Evolutionary conservation across 2,888 invertebrate genomes (phyloP), one percentile per base, ranked within the genome.

Genomic region (Sarcophaga subvicina): DNA sequence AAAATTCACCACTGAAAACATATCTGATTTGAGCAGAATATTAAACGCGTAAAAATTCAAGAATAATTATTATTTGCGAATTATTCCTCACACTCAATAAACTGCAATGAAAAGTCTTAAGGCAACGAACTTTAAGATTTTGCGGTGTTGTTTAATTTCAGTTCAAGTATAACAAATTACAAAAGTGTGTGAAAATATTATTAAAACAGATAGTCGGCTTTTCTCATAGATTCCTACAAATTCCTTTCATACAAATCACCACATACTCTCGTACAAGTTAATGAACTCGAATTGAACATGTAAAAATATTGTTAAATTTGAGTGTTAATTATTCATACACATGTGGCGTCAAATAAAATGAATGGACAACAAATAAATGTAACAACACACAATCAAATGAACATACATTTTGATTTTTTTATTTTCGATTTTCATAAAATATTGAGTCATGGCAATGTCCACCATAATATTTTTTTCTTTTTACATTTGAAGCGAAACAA

Each of bases 381-480:
- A 62, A 27, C 60, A 62, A 27, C 60, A 62, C 17, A 62, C 17
- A n/a, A 62, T 20, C 17, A 66, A 37, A 66, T 17, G 17, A 54
- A 14, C 17, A 54, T 17, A 54, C 14, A 54, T 17, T 54, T 54
- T 54, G 17, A 3, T 49, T 2, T 64, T 64, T 59, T 17, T 47
- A 25, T 63, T 63, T 59, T 17, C 47, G 25, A 8, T 66, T 54
- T 78, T 1, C 2, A 62, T 62, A 22, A 62, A 22, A 70, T 76
- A 76, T 80, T 85, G 84, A 85, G 84, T 85, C 84, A 85, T 80
- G 54, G 45, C 62, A 25, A 59, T 59, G 5, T 17, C 37, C 37
- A 37, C 37, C 64, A 80, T 49, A 80, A 80, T 22, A 66, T 63
- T 37, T 63, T 70, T 22, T 64, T 54, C 54, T 64, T 47, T 49